Base-by-base conservation (phyloP, 2,888 invertebrate genomes). In the Nycteola revayana region DNA sequence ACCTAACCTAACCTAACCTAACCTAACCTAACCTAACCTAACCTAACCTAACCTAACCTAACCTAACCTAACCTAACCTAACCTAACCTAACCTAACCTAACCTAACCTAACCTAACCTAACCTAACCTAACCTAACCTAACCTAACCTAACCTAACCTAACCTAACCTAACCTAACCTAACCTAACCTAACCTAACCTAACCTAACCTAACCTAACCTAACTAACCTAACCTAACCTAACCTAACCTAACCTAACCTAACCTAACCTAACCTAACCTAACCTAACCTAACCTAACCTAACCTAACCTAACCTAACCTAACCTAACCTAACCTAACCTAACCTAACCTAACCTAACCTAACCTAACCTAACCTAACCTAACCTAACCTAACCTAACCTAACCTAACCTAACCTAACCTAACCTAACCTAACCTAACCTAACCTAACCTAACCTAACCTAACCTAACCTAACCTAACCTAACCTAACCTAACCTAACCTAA, bases 241-340 rank as follows among this genome's bases (percentile, higher is more conserved):
- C 53, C 49, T 49, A 52, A 52, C 51, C 52, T 49, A 56, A 50
- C 56, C 52, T 47, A 50, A 50, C 52, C 51, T 47, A 51, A 46
- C 50, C 54, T 47, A 52, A 49, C 52, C 49, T 43, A 49, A 48
- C 49, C 51, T 51, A 49, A 49, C 55, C 49, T 47, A 52, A 52
- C 54, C 52, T 50, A 51, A 48, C 57, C 49, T 48, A 52, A 46
- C 56, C 49, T 43, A 48, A 47, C 53, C 49, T 43, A 47, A 47
- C 49, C 49, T 42, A 52, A 46, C 48, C 47, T 45, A 46, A 46
- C 49, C 49, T 42, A 46, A 49, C 49, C 46, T 42, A 45, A 45
- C 49, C 49, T 37, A 45, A 42, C 49, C 49, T 39, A 45, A 45
- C 45, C 50, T 36, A 44, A 50, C 50, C 50, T 40, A 47, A 50